A percentile compares a stretch with the other conserved stretches of the same genome.
Evolutionary conservation across 2,113 vertebrate species (phyloP).

Genomic region (Thryonomys swinderianus): DNA sequence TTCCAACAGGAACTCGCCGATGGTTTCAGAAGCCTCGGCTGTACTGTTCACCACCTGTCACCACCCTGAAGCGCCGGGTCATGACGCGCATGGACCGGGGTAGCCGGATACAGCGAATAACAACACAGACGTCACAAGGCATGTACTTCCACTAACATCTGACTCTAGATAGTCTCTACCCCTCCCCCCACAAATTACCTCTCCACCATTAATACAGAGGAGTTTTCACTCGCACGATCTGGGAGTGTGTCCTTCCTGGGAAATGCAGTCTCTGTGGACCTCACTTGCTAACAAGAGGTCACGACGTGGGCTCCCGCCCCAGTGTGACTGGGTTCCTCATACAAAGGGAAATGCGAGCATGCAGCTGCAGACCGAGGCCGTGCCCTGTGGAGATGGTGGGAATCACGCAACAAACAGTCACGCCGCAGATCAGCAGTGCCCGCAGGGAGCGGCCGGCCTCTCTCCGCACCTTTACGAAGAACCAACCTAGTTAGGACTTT

Average conservation of each 20-base stretch:
- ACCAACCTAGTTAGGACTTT: not conserved
- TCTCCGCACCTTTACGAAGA: not conserved
- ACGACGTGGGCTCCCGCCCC: too few species aligned
- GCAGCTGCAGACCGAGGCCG: not conserved
- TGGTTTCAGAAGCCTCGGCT: not conserved
- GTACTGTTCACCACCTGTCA: not conserved
- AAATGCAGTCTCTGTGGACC: not conserved
- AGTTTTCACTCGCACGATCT: not conserved
- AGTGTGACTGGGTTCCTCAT: not conserved
- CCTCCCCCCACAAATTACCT: too few species aligned
- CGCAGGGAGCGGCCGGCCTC: rapidly evolving
- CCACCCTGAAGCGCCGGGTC: not conserved
- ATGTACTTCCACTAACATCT: not conserved
- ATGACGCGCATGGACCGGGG: rapidly evolving
- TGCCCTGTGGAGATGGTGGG: not conserved
- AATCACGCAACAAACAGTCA: not conserved
- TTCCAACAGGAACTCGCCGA: not conserved
- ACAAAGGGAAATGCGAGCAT: not conserved
- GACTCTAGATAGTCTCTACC: not conserved
- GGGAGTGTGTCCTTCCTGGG: not conserved
- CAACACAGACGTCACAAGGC: not conserved
- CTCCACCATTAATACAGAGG: not conserved
- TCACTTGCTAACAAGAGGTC: not conserved
- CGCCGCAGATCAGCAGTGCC: too few species aligned
- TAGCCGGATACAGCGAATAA: not conserved